These are phyloP conservation scores for Esox masquinongy DNA, from an alignment of 2,797 vertebrate genomes.

Conservation along the genomic window DNA sequence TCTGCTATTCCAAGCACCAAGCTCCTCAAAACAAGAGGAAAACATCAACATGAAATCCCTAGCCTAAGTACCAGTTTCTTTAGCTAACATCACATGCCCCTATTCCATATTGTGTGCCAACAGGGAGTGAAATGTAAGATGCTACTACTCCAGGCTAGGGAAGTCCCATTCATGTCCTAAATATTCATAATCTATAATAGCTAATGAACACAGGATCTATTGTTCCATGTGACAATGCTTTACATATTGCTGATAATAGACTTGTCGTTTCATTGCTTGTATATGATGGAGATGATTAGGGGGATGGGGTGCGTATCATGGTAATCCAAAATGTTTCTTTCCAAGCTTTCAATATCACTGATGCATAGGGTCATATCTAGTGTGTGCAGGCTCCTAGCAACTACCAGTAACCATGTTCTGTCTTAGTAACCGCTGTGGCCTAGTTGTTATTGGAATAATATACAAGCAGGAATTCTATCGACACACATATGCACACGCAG, in stretches of 20 bases:
- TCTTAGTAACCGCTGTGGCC: too few species aligned
- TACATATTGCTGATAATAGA: not conserved
- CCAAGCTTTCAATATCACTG: not conserved
- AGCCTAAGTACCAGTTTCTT: not conserved
- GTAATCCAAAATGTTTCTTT: not conserved
- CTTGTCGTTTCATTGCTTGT: not conserved
- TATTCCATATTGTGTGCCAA: too few species aligned
- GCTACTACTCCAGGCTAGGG: too few species aligned
- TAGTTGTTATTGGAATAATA: too few species aligned
- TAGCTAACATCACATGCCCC: too few species aligned
- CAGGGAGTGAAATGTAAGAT: too few species aligned
- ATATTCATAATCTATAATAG: too few species aligned
- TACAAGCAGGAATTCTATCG: too few species aligned
- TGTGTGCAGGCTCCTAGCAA: not conserved
- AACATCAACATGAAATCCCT: conserved; percentile 44
- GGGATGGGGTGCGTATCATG: not conserved
- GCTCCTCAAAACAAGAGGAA: conserved; percentile 48
- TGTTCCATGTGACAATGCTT: not conserved
- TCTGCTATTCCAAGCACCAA: conserved; percentile 37
- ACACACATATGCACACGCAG: not conserved
- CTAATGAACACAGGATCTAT: too few species aligned
- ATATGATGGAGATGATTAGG: not conserved
- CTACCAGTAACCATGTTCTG: not conserved
- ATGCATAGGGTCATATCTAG: not conserved
- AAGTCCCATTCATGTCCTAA: too few species aligned